Base-by-base conservation (phyloP, 1,140 invertebrate genomes). In the Telenomus remus region DNA sequence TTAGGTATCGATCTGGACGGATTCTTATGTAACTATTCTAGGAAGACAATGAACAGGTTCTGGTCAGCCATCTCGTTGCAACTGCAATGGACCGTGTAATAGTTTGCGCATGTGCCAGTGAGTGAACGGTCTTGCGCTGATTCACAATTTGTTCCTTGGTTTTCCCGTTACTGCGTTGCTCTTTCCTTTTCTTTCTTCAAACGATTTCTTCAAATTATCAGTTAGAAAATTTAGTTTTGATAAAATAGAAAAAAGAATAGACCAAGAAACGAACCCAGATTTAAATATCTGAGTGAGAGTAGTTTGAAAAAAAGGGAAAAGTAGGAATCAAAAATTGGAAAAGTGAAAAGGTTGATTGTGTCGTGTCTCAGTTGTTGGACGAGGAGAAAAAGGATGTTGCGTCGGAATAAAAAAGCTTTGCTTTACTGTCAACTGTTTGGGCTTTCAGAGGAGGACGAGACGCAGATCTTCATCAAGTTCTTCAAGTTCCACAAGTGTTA, bases 401-500 rank as follows among this genome's bases (percentile, higher is more conserved):
- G 82, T 11, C 80, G 84, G 54, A 85, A 81, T 51, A 73, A 54
- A 42, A 85, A 84, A 64, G 80, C 82, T n/a, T 64, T 85, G 55
- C 71, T 83, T 57, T 87, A 84, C 71, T 86, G 80, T 82, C 35
- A 83, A 85, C 66, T 87, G 78, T 89, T 86, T 87, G 86, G 85
- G 78, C 78, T 96, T 95, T 53, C 94, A 98, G 96, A 96, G 90
- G 95, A 97, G 87, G 96, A 98, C 90, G 96, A 98, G 87, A 95
- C 95, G 80, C 95, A 97, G 88, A 97, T 98, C 81, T 98, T 97
- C 90, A 95, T 97, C 60, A 98, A 98, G 85, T 99, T 99, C 91
- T 99, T 99, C 93, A 97, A 97, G 88, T 97, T 97, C 86, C 97
- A 99, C 91, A 97, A 97, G 88, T 99, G 98, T 87, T 99, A 99